Percentiles rank a stretch among this genome's conserved stretches.
Evolutionary conservation across 2,797 vertebrate species (phyloP).

Genomic region (Poecilia velifera): DNA sequence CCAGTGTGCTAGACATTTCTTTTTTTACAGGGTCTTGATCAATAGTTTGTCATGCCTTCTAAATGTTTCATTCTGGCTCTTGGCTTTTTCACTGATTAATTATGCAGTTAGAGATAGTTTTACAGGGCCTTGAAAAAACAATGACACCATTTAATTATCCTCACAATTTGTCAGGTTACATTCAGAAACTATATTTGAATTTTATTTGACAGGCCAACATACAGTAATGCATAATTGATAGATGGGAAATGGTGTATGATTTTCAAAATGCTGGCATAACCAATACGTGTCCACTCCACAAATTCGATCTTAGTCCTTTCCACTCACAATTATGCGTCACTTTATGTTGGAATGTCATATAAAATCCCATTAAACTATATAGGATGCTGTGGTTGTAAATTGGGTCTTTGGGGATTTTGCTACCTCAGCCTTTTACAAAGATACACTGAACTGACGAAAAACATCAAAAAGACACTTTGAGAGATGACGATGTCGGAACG

Average conservation of each 20-base stretch:
- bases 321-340: background rate
- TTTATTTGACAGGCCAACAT: background rate
- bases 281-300: background rate
- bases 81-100: background rate
- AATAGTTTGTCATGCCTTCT: background rate
- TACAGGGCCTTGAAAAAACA: background rate
- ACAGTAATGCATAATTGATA: background rate
- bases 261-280: background rate
- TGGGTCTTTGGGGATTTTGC: background rate
- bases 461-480: background rate
- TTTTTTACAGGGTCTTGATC: background rate
- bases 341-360: background rate
- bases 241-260: background rate
- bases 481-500: background rate
- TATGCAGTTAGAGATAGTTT: no score
- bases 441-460: background rate
- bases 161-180: background rate
- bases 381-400: background rate
- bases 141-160: background rate
- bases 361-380: background rate
- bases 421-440: background rate
- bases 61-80: background rate
- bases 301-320: background rate
- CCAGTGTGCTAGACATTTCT: background rate
- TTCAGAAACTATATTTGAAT: background rate